Evolutionary conservation across 2,113 vertebrate species (phyloP).

Genomic region (Embiotoca jacksoni): DNA sequence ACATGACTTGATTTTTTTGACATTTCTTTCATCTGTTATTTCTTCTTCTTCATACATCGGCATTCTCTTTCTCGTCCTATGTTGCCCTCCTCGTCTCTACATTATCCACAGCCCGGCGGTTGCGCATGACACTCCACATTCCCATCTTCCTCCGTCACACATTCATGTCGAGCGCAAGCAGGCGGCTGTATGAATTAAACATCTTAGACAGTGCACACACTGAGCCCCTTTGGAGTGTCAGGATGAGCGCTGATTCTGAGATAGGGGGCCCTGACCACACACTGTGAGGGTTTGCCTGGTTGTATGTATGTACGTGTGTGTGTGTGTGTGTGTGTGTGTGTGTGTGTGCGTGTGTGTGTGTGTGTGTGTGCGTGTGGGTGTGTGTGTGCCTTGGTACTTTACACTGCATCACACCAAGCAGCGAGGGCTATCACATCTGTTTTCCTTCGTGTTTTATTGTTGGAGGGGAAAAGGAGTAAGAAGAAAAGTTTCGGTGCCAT

Average conservation of each 20-base stretch:
- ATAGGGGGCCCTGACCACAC: slow-evolving; percentile 54
- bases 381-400: slow-evolving; percentile 16
- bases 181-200: slow-evolving; percentile 75
- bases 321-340: neutral
- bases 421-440: slow-evolving; percentile 52
- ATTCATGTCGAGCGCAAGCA: slow-evolving; percentile 40
- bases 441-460: slow-evolving; percentile 51
- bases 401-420: slow-evolving; percentile 39
- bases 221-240: slow-evolving; percentile 66
- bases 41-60: slow-evolving; percentile 8
- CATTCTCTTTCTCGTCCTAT: slow-evolving; percentile 17
- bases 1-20: slow-evolving; percentile 14
- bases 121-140: slow-evolving; percentile 24
- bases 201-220: slow-evolving; percentile 62
- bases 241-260: slow-evolving; percentile 34
- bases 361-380: slow-evolving; percentile 29
- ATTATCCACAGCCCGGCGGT: slow-evolving; percentile 33
- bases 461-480: slow-evolving; percentile 1
- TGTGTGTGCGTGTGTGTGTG: slow-evolving; percentile 31
- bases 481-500: slow-evolving; percentile 7
- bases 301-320: slow-evolving; percentile 33
- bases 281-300: slow-evolving; percentile 42
- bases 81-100: slow-evolving; percentile 27
- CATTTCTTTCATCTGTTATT: neutral
- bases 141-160: slow-evolving; percentile 47